Evolutionary conservation across 2,113 vertebrate species (phyloP), one percentile per base, ranked within the genome.

Genomic region (Lipophrys pholis): DNA sequence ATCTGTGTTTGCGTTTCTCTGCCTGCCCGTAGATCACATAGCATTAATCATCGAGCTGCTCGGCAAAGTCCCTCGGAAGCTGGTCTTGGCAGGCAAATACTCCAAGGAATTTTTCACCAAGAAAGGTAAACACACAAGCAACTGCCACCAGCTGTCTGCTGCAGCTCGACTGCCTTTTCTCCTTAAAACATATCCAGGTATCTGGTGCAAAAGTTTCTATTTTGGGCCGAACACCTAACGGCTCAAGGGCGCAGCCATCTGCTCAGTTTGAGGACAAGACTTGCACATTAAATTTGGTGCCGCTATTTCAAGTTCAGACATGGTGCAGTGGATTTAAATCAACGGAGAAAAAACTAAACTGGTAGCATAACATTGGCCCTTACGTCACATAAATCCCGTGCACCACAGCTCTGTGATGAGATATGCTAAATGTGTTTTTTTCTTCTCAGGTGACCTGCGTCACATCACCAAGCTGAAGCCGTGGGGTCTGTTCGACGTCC

Each of bases 71-170:
- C 98, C 97, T 87, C 95, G 97, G 75, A 99, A 99, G 90, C 95
- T 99, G 78, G 95, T 99, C 84, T 74, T 94, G 82, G 94, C 95
- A 56, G 98, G 98, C 79, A 99, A 99, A 95, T 98, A 99, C 89
- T 96, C 97, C 79, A 98, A 98, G 94, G 97, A 98, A 58, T 99
- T 99, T 91, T 99, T 99, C 95, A 98, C 95, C 89, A 99, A 99
- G 93, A 99, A 99, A 97, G 98, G 98, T 99, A 95, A 87, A 85
- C 51, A 45, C 14, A 15, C 39, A 35, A 30, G 21, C 3, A 0
- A 61, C 40, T 40, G n/a, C 16, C 41, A 36, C 46, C 69, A 69
- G 51, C 81, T 67, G 45, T 55, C 30, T 50, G 54, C 60, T 69
- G 36, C 14, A 43, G 42, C 55, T 49, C 9, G 64, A 66, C 68